Conservation (phyloP, 2,888 invertebrate genomes). For the Drosophila peninsularis region DNA sequence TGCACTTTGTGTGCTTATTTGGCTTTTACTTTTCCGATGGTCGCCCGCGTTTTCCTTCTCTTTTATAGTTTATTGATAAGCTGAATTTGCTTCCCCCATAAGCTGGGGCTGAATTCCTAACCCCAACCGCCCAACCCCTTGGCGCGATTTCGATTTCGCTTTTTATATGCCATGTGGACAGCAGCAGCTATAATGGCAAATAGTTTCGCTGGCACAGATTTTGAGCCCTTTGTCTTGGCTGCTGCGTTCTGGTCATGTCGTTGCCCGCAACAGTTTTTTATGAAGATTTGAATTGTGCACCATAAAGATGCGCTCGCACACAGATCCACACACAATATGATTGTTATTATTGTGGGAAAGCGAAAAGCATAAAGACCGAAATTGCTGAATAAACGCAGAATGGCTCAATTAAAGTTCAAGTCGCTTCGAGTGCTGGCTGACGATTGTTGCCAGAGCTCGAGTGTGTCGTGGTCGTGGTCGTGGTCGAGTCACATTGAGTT, state of each 20-base stretch:
- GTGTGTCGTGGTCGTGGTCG: background rate
- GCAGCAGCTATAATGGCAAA: conserved; percentile 42
- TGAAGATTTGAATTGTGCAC: conserved; percentile 65
- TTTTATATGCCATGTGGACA: conserved; percentile 36
- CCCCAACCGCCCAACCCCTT: conserved; percentile 27
- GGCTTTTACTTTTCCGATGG: conserved; percentile 31
- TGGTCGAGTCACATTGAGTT: background rate
- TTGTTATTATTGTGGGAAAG: conserved; percentile 70
- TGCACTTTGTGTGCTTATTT: conserved; percentile 68
- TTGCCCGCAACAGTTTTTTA: conserved; percentile 67
- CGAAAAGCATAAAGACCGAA: conserved; percentile 59
- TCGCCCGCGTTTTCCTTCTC: conserved; percentile 24
- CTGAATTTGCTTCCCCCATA: conserved; percentile 50
- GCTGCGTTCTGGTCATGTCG: conserved; percentile 59
- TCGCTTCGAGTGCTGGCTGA: conserved; percentile 12
- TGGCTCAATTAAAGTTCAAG: conserved; percentile 70
- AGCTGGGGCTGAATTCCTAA: conserved; percentile 57
- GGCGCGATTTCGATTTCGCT: conserved; percentile 56
- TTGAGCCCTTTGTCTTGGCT: conserved; percentile 52
- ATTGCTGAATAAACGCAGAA: conserved; percentile 70
- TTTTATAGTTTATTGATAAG: conserved; percentile 80
- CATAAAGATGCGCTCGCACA: conserved; percentile 58
- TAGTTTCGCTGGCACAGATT: conserved; percentile 54
- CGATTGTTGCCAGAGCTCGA: background rate
- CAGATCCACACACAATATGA: conserved; percentile 52